A percentile compares a stretch with the other conserved stretches of the same genome.
These are phyloP conservation scores for Diabrotica balteata DNA, from an alignment of 2,888 invertebrate species.

Conservation along the genomic window DNA sequence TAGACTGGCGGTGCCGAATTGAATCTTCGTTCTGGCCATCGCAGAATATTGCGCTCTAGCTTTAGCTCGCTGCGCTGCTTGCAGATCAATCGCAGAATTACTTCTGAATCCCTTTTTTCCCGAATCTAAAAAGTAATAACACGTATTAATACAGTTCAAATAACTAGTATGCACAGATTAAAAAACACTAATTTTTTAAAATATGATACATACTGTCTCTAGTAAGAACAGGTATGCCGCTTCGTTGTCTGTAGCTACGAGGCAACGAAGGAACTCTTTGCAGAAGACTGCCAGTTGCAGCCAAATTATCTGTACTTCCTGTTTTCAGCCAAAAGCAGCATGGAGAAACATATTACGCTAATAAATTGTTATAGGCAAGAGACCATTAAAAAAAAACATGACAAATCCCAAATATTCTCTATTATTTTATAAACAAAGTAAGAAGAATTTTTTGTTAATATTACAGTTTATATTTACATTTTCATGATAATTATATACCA, in stretches of 20 bases:
- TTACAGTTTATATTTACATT: no score
- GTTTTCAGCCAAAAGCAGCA: constrained; percentile 30
- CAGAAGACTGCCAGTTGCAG: constrained; percentile 60
- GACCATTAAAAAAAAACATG: neutral
- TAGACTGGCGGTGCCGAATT: constrained; percentile 69
- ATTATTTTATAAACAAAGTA: no score
- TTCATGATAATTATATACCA: no score
- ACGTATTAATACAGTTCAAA: neutral
- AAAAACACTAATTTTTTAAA: no score
- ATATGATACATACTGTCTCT: constrained; percentile 54
- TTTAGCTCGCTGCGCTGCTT: constrained; percentile 87
- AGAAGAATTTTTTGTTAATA: no score
- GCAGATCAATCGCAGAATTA: constrained; percentile 92
- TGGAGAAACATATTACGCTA: constrained; percentile 15
- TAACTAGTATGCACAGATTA: no score
- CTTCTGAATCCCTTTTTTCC: constrained; percentile 72
- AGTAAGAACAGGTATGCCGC: constrained; percentile 67
- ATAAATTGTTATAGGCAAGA: neutral
- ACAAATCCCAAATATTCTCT: no score
- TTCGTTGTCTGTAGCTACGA: constrained; percentile 67
- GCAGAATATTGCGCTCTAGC: constrained; percentile 84
- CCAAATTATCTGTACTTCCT: constrained; percentile 70
- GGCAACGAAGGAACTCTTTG: constrained; percentile 68
- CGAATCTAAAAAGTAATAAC: constrained; percentile 45
- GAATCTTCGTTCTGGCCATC: constrained; percentile 77